These are phyloP conservation scores for Acanthurus lineatus DNA, from an alignment of 2,797 vertebrate species.

Conservation along the genomic window DNA sequence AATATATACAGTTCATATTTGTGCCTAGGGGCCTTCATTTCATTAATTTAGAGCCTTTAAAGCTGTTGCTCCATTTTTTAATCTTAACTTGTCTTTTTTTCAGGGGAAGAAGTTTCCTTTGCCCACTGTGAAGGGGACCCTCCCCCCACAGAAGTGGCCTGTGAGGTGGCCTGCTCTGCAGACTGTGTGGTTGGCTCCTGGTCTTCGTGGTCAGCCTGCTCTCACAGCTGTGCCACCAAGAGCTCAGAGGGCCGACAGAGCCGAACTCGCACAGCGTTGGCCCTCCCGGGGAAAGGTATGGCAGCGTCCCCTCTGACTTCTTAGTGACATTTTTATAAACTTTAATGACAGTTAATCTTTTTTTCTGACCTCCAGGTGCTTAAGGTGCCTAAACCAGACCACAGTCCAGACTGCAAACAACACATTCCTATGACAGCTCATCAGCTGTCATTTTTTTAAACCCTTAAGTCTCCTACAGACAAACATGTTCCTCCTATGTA, in stretches of 20 bases:
- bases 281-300: constrained; percentile 93
- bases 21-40: not conserved
- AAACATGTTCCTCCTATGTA: no score
- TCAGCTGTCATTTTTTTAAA: no score
- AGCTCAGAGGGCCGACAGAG: constrained; percentile 91
- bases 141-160: constrained; percentile 79
- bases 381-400: no score
- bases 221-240: constrained; percentile 92
- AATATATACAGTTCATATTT: not conserved
- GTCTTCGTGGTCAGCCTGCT: constrained; percentile 93
- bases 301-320: not conserved
- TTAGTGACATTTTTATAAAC: no score
- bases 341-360: no score
- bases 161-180: constrained; percentile 89
- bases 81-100: constrained; percentile 19
- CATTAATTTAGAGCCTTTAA: constrained; percentile 2
- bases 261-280: constrained; percentile 89
- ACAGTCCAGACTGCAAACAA: no score
- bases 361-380: no score
- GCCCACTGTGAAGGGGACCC: constrained; percentile 84
- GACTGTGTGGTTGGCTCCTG: constrained; percentile 93
- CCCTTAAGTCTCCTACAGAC: no score
- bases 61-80: not conserved
- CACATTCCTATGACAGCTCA: no score
- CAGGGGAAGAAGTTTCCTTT: constrained; percentile 86